Conservation (phyloP, 1,140 invertebrate genomes). For the Choristoneura fumiferana region DNA sequence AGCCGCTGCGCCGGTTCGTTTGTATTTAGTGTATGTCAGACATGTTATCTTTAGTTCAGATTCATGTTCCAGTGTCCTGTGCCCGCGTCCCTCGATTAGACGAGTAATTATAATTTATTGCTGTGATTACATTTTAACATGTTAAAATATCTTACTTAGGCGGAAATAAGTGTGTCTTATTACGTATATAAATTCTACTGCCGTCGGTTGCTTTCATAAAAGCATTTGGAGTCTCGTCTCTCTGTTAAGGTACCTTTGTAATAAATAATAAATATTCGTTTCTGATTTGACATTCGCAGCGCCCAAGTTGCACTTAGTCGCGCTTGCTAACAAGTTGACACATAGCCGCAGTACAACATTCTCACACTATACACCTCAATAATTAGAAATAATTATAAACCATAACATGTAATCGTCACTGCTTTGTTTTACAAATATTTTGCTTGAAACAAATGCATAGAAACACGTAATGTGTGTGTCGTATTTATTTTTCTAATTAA, state of each 20-base stretch:
- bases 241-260: conserved; percentile 34
- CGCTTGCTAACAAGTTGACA: conserved; percentile 18
- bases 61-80: conserved; percentile 64
- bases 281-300: conserved; percentile 36
- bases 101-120: conserved; percentile 72
- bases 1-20: conserved; percentile 47
- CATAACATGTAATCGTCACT: conserved; percentile 4
- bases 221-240: conserved; percentile 34
- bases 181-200: conserved; percentile 56
- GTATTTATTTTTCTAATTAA: conserved; percentile 40
- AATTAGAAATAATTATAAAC: conserved; percentile 4
- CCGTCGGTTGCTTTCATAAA: conserved; percentile 51
- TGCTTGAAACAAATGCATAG: conserved; percentile 3
- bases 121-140: conserved; percentile 76
- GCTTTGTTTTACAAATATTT: conserved; percentile 13
- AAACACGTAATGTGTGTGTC: conserved; percentile 36
- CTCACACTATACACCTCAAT: conserved; percentile 7
- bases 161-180: conserved; percentile 69
- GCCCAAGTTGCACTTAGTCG: conserved; percentile 36
- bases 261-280: conserved; percentile 37
- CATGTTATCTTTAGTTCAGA: conserved; percentile 64
- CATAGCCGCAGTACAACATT: conserved; percentile 7
- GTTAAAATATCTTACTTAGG: conserved; percentile 65
- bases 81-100: conserved; percentile 56
- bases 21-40: conserved; percentile 70